Evolutionary conservation across 1,140 invertebrate genomes (phyloP).

Genomic region (Drosophila kurseongensis): DNA sequence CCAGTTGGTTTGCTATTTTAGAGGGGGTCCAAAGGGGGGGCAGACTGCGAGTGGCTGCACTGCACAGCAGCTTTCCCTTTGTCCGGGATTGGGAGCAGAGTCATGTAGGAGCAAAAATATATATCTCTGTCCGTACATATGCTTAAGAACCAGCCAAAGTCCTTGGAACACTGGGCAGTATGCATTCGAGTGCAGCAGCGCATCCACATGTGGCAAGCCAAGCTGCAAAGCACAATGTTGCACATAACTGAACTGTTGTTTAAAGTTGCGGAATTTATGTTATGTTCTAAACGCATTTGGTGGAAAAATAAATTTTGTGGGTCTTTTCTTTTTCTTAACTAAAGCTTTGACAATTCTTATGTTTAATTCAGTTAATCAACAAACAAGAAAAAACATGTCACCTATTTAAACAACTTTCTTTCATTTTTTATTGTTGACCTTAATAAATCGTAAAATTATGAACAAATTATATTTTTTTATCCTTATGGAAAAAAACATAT

Average conservation of each 20-base stretch:
- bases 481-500: no score
- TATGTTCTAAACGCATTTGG: no score
- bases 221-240: slow-evolving; percentile 14
- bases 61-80: slow-evolving; percentile 37
- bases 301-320: no score
- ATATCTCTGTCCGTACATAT: not conserved
- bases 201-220: slow-evolving; percentile 15
- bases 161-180: slow-evolving; percentile 28
- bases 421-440: no score
- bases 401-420: no score
- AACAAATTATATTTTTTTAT: no score
- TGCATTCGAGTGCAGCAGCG: slow-evolving; percentile 10
- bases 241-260: slow-evolving; percentile 9
- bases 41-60: slow-evolving; percentile 12
- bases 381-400: no score
- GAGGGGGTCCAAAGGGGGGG: not conserved
- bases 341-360: no score
- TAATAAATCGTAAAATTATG: no score
- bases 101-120: slow-evolving; percentile 13
- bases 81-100: slow-evolving; percentile 28
- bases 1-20: slow-evolving; percentile 59
- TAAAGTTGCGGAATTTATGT: not conserved
- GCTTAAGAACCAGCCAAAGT: slow-evolving; percentile 25
- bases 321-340: no score
- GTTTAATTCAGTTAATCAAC: no score